Conservation (phyloP, 2,113 vertebrate species). For the Larimichthys polyactis region DNA sequence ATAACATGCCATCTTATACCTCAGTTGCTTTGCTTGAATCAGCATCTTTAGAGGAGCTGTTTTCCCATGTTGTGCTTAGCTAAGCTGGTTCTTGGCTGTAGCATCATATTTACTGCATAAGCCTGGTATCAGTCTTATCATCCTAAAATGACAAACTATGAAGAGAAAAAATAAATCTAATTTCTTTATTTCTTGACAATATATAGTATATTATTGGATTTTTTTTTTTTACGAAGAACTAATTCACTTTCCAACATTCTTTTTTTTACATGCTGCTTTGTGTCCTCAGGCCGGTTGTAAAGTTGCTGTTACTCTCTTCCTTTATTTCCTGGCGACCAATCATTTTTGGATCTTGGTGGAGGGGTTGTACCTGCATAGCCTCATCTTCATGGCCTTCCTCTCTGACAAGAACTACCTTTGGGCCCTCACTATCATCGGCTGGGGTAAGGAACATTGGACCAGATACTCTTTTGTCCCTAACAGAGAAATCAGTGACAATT, state of each 20-base stretch:
- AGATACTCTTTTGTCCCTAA: too few relatives aligned
- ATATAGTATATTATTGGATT: too few relatives aligned
- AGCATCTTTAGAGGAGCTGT: not conserved
- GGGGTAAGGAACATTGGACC: slow-evolving; percentile 84
- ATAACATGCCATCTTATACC: too few relatives aligned
- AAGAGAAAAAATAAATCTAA: not conserved
- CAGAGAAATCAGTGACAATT: not conserved
- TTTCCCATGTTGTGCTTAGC: not conserved
- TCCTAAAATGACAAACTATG: too few relatives aligned
- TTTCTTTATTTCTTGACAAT: not conserved
- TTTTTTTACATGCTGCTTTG: not conserved
- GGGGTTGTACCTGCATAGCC: slow-evolving; percentile 92
- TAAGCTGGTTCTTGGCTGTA: not conserved
- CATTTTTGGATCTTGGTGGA: slow-evolving; percentile 96
- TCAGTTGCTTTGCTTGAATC: too few relatives aligned
- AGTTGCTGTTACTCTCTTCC: slow-evolving; percentile 90
- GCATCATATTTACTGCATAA: not conserved
- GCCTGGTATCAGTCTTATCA: too few relatives aligned
- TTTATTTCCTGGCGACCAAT: slow-evolving; percentile 95
- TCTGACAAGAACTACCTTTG: slow-evolving; percentile 92
- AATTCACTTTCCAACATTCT: not conserved
- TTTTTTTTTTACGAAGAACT: not conserved
- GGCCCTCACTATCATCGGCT: slow-evolving; percentile 92
- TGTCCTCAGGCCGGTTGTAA: slow-evolving; percentile 90
- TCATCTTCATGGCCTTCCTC: slow-evolving; percentile 95